Evolutionary conservation across 1,140 invertebrate species (phyloP).

Genomic region (Armadillidium nasatum): DNA sequence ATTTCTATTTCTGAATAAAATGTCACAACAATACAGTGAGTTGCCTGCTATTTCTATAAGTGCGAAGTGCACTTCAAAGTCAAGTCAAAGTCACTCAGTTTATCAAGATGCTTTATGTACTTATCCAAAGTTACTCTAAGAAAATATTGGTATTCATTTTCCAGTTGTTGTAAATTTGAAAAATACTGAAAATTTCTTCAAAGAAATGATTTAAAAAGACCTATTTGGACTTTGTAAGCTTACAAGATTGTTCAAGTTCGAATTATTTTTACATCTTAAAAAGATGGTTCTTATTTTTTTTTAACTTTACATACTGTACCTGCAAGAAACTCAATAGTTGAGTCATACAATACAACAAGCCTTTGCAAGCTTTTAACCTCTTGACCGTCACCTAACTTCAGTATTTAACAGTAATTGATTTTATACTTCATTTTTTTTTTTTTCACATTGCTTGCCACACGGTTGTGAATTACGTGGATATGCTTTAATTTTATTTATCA

Average conservation of each 20-base stretch:
- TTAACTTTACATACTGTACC: slow-evolving; percentile 30
- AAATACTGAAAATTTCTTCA: slow-evolving; percentile 23
- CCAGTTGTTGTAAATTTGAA: slow-evolving; percentile 25
- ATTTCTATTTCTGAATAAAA: slow-evolving; percentile 23
- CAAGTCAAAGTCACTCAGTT: slow-evolving; percentile 28
- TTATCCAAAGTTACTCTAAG: slow-evolving; percentile 25
- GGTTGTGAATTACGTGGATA: slow-evolving; percentile 21
- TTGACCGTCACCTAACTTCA: slow-evolving; percentile 27
- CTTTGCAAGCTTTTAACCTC: slow-evolving; percentile 25
- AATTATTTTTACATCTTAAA: slow-evolving; percentile 35
- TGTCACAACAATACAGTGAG: slow-evolving; percentile 26
- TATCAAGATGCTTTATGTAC: slow-evolving; percentile 25
- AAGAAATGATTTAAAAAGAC: not conserved
- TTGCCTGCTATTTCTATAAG: slow-evolving; percentile 25
- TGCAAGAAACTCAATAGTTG: slow-evolving; percentile 28
- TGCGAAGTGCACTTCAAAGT: slow-evolving; percentile 27
- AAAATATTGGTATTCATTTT: slow-evolving; percentile 8
- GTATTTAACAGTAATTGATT: slow-evolving; percentile 24
- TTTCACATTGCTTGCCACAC: slow-evolving; percentile 20
- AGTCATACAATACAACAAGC: slow-evolving; percentile 32
- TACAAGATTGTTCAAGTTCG: slow-evolving; percentile 24
- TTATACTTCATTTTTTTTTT: slow-evolving; percentile 11
- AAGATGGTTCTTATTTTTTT: slow-evolving; percentile 23
- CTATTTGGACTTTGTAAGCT: not conserved
- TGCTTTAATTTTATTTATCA: slow-evolving; percentile 26